Base-by-base conservation (phyloP, 2,113 vertebrate genomes). In the Thymallus thymallus region DNA sequence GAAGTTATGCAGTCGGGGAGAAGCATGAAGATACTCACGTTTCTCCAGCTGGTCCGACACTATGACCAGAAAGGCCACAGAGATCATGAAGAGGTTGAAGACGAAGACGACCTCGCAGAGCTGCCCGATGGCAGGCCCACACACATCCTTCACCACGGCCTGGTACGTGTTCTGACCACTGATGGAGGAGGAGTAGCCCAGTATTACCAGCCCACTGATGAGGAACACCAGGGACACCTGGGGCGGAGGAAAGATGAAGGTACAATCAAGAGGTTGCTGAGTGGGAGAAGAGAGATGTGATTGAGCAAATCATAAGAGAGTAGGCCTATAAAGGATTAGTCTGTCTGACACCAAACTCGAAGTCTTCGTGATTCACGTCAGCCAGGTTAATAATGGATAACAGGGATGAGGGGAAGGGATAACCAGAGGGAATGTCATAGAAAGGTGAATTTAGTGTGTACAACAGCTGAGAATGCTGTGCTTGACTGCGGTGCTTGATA, bases 1-100 rank as follows among this genome's bases (percentile, higher is more conserved):
- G 35, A 9, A 41, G 35, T 41, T 9, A 41, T 41, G 35, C 9
- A 41, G 35, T 41, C 9, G 9, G 35, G 35, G 35, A 41, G 35
- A 41, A 41, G 62, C 35, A 41, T 41, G 35, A 41, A 41, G 35
- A 41, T 41, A 16, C 96, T 96, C 82, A 99, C 98, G 0, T 84
- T 98, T 98, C 82, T 96, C 95, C 82, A 99, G 91, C 90, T 99
- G 97, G 87, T 99, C 97, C 0, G 95, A 93, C 46, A 96, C 89
- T 18, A 99, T 95, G 71, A 96, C 93, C 84, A 99, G 94, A 32
- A 98, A 96, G 24, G 97, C 97, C 90, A 98, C 95, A 0, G 95
- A 96, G 86, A 99, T 98, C 94, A 98, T 95, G 89, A 99, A 97
- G 84, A 99, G 94, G 88, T 98, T 98, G 87, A 96, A 72, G 63